Conservation (phyloP, 2,797 vertebrate species). For the Ateles fusciceps region DNA sequence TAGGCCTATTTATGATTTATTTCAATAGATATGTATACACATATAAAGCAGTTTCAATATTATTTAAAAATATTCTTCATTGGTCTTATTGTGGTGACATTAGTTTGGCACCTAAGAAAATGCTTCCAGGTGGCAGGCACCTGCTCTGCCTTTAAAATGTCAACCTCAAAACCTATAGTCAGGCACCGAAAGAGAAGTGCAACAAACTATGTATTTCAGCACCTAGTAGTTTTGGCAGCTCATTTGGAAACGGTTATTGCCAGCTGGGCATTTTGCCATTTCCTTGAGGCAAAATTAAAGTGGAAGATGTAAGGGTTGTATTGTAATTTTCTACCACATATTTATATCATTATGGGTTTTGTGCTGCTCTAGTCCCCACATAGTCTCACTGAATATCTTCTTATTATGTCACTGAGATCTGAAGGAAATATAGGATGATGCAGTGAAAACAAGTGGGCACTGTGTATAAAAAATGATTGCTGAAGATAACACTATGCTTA, state of each 20-base stretch:
- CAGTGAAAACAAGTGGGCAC: constrained; percentile 61
- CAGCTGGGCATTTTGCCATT: constrained; percentile 77
- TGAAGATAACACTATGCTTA: constrained; percentile 30
- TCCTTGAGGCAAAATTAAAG: constrained; percentile 76
- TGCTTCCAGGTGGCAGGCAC: constrained; percentile 74
- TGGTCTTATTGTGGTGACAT: constrained; percentile 53
- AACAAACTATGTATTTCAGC: constrained; percentile 49
- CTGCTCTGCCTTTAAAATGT: constrained; percentile 65
- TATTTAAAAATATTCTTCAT: constrained; percentile 59
- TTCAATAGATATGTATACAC: constrained; percentile 64
- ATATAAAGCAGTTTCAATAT: constrained; percentile 47
- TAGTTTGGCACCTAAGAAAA: constrained; percentile 56
- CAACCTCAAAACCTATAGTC: constrained; percentile 50
- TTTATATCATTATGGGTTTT: constrained; percentile 81
- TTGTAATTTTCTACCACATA: constrained; percentile 77
- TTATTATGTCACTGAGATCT: constrained; percentile 71
- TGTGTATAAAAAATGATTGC: constrained; percentile 60
- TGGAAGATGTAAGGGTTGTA: constrained; percentile 73
- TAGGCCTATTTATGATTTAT: constrained; percentile 62
- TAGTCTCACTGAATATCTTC: constrained; percentile 70
- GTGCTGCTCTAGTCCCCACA: constrained; percentile 70
- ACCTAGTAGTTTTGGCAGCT: constrained; percentile 65
- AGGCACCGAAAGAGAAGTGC: constrained; percentile 20
- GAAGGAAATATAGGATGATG: constrained; percentile 64
- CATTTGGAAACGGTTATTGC: constrained; percentile 63